A percentile compares a stretch with the other conserved stretches of the same genome.
Conservation (phyloP, 2,113 vertebrate species). For the Hyla sarda region DNA sequence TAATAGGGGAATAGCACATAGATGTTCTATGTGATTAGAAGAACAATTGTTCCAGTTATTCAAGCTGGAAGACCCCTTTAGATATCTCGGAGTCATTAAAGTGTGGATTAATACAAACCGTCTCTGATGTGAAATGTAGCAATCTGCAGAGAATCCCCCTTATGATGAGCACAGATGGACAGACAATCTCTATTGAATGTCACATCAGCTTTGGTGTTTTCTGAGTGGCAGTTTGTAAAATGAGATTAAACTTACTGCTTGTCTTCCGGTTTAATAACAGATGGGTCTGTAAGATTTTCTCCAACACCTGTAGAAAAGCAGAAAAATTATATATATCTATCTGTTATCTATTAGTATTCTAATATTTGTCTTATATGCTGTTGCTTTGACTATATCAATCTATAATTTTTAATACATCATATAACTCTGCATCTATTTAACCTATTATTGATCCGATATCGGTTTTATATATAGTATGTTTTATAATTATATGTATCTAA, state of each 20-base stretch:
- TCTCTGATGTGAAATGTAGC: conserved; percentile 10
- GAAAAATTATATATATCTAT: conserved; percentile 49
- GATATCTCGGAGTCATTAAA: conserved; percentile 17
- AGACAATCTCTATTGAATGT: conserved; percentile 49
- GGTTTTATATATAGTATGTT: no score
- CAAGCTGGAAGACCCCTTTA: conserved; percentile 26
- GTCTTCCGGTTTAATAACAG: conserved; percentile 90
- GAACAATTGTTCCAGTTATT: conserved; percentile 16
- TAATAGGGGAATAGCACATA: conserved; percentile 2
- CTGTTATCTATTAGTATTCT: no score
- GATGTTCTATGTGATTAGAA: not conserved
- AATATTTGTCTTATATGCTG: no score
- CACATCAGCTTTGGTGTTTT: conserved; percentile 58
- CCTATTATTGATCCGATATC: no score
- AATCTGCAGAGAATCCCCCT: conserved; percentile 23
- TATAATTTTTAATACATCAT: no score
- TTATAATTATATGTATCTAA: no score
- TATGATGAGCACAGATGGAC: conserved; percentile 52
- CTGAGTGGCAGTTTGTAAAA: conserved; percentile 61
- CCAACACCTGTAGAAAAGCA: conserved; percentile 82
- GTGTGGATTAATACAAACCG: not conserved
- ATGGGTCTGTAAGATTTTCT: conserved; percentile 92
- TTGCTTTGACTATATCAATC: no score
- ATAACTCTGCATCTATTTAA: no score
- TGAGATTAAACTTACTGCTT: conserved; percentile 80